Evolutionary conservation across 2,797 vertebrate species (phyloP).

Genomic region (Alca torda): DNA sequence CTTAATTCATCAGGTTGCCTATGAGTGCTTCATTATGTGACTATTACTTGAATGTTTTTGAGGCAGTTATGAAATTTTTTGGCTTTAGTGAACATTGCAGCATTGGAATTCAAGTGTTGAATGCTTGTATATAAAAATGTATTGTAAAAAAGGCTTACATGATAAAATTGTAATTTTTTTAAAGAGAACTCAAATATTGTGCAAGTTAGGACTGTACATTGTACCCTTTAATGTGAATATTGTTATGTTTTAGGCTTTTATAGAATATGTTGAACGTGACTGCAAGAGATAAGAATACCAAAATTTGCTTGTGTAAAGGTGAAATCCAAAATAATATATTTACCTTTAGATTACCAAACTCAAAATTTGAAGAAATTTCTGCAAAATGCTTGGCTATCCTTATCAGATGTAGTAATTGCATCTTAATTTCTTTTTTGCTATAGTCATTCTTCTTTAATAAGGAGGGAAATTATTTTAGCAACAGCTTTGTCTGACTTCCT

Average conservation of each 20-base stretch:
- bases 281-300: background rate
- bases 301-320: background rate
- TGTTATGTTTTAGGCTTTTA: background rate
- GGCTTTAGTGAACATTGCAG: background rate
- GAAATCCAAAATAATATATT: background rate
- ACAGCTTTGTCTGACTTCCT: slow-evolving; percentile 54
- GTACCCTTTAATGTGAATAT: background rate
- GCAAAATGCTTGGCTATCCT: background rate
- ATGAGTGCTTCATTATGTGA: background rate
- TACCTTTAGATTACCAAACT: background rate
- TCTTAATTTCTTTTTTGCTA: background rate
- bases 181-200: background rate
- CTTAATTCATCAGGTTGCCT: background rate
- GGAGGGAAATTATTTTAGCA: slow-evolving; percentile 27
- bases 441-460: background rate
- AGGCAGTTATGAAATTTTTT: background rate
- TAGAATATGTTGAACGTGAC: background rate
- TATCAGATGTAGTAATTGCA: background rate
- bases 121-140: background rate
- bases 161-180: background rate
- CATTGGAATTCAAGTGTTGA: background rate
- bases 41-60: background rate
- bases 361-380: background rate
- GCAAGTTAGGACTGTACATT: background rate
- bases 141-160: background rate